Percentiles rank a stretch among this genome's conserved stretches.
Evolutionary conservation across 2,888 invertebrate species (phyloP).

Genomic region (Eupithecia pulchellata): DNA sequence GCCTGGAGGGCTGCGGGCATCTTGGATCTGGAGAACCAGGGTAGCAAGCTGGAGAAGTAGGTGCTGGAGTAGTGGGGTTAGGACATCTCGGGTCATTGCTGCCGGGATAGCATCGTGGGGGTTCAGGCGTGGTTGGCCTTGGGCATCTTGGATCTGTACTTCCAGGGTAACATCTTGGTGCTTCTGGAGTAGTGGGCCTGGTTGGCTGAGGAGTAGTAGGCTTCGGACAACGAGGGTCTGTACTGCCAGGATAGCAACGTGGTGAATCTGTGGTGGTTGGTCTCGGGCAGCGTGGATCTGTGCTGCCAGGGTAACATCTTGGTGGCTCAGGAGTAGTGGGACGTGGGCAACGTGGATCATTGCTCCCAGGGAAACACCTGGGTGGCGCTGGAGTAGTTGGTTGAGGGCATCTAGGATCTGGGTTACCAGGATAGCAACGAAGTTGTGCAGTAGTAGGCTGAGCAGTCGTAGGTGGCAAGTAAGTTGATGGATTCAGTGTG

Average conservation of each 20-base stretch:
- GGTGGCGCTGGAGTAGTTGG: slow-evolving; percentile 51
- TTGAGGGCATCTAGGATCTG: slow-evolving; percentile 39
- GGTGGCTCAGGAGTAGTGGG: not conserved
- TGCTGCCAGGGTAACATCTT: too few relatives aligned
- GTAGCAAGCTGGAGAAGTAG: slow-evolving; percentile 45
- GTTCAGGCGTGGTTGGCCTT: slow-evolving; percentile 48
- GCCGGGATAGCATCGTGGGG: slow-evolving; percentile 46
- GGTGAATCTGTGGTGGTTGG: slow-evolving; percentile 46
- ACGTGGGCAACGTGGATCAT: too few relatives aligned
- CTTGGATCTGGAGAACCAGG: slow-evolving; percentile 51
- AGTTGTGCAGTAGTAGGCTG: slow-evolving; percentile 29
- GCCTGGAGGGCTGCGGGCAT: slow-evolving; percentile 46
- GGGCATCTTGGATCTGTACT: slow-evolving; percentile 56
- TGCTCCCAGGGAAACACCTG: slow-evolving; percentile 57
- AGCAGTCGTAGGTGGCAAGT: slow-evolving; percentile 49
- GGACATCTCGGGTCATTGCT: slow-evolving; percentile 48
- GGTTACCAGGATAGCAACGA: slow-evolving; percentile 50
- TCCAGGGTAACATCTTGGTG: slow-evolving; percentile 59
- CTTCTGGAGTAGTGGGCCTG: slow-evolving; percentile 50
- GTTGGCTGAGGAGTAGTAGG: slow-evolving; percentile 54
- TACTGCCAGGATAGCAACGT: slow-evolving; percentile 51
- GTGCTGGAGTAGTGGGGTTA: slow-evolving; percentile 51
- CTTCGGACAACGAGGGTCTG: slow-evolving; percentile 56
- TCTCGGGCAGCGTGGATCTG: slow-evolving; percentile 65
- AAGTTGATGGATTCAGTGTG: slow-evolving; percentile 55